Evolutionary conservation across 1,140 invertebrate species (phyloP), one percentile per base, ranked within the genome.

Genomic region (Drosophila repleta): DNA sequence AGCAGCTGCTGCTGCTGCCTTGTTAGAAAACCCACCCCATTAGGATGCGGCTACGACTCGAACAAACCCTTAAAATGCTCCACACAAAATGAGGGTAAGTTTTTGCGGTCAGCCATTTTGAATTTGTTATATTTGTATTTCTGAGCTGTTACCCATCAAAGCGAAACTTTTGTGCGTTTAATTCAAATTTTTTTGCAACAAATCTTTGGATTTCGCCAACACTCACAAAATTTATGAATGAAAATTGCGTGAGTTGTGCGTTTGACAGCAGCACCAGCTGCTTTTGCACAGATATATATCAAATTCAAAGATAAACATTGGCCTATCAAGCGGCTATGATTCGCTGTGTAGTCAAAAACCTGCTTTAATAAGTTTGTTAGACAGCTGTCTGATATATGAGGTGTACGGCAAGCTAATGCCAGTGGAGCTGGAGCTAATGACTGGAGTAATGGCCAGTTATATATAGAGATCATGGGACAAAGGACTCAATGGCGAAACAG

Each of bases 61-160:
- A 73, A 74, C 56, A 48, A 78, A 85, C 82, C 82, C 82, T 74
- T 88, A 82, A 79, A 51, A 48, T 20, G 37, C 6, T n/a, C 57
- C 41, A 39, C 58, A 53, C 70, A 51, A 52, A 66, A 87, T 61
- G 65, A 75, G 82, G 82, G 82, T 87, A 79, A 88, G 71, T 73
- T 62, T 64, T 11, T 37, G 48, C n/a, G 37, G 39, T 58, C 82
- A 79, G 82, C 82, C 82, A 87, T 87, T 87, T 87, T 88, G 81
- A 79, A 85, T 69, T 87, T 73, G 39, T 72, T 73, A 52, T 61
- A 64, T 74, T 74, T 74, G 37, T 41, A 20, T 58, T 29, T 64
- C 35, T 26, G 21, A 55, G 17, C 55, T 43, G 53, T 57, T 58
- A 24, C 39, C 26, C 49, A 41, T 46, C 64, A 78, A 57, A 78